A percentile compares a stretch with the other conserved stretches of the same genome.
These are phyloP conservation scores for Herpailurus yagouaroundi DNA, from an alignment of 2,113 vertebrate species.

Conservation along the genomic window DNA sequence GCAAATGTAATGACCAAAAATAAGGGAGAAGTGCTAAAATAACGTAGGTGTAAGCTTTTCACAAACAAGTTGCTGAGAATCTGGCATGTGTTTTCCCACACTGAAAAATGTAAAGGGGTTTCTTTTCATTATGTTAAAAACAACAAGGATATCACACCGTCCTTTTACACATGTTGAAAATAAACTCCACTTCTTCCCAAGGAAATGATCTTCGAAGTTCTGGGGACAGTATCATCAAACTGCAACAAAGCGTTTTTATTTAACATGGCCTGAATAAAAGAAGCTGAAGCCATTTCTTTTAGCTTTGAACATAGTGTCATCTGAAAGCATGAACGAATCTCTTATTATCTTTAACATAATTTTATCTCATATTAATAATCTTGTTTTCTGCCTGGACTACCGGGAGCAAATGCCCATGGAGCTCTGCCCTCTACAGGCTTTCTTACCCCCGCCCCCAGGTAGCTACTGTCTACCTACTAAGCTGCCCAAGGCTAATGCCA, in stretches of 20 bases:
- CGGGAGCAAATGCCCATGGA: neutral
- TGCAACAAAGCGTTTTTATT: neutral
- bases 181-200: neutral
- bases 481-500: rapidly evolving
- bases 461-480: rapidly evolving
- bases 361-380: neutral
- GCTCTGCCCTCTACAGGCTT: rapidly evolving
- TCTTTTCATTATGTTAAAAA: slow-evolving; percentile 37
- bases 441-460: rapidly evolving
- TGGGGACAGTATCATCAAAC: neutral
- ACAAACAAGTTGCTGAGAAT: slow-evolving; percentile 55
- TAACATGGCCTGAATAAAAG: neutral
- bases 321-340: neutral
- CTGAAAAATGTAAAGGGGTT: neutral
- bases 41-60: neutral
- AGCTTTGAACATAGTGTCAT: neutral
- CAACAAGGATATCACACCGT: neutral
- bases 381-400: neutral
- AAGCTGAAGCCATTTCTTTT: neutral
- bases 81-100: slow-evolving; percentile 50
- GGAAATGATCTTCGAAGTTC: neutral
- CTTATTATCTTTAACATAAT: neutral
- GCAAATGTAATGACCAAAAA: slow-evolving; percentile 64
- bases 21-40: slow-evolving; percentile 41
- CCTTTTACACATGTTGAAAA: slow-evolving; percentile 44